Evolutionary conservation across 2,797 vertebrate genomes (phyloP).

Genomic region (Gallinago stenura): DNA sequence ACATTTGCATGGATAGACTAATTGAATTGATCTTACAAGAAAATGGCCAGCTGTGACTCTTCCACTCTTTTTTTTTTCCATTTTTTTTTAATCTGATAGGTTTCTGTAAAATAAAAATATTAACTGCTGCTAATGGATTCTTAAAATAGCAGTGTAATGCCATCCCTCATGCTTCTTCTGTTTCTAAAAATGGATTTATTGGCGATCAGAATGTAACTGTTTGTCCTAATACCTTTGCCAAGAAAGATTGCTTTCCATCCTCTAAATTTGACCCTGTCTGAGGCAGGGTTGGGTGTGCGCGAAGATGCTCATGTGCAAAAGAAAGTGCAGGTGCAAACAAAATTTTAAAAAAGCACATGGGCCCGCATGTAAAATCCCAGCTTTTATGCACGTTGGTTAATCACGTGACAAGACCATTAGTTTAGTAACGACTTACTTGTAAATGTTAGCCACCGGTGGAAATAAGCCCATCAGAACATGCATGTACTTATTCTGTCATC

Average conservation of each 20-base stretch:
- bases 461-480: not conserved
- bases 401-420: not conserved
- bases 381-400: not conserved
- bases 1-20: slow-evolving; percentile 44
- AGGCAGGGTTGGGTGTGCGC: not conserved
- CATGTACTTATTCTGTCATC: not conserved
- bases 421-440: not conserved
- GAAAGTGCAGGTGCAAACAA: not conserved
- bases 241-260: slow-evolving; percentile 23
- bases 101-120: slow-evolving; percentile 38
- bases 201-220: slow-evolving; percentile 13
- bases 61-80: not conserved
- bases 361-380: not conserved
- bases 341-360: not conserved
- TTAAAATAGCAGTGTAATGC: slow-evolving; percentile 65
- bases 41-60: slow-evolving; percentile 45
- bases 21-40: slow-evolving; percentile 64
- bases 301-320: not conserved
- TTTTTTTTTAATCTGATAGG: not conserved
- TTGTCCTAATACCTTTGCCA: slow-evolving; percentile 23
- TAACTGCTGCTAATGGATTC: slow-evolving; percentile 68
- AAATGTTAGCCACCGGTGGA: not conserved
- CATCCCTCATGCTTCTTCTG: slow-evolving; percentile 46
- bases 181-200: slow-evolving; percentile 68
- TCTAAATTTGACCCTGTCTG: not conserved